phyloP scores from a whole-genome alignment of 2,113 vertebrate genomes.

The Heterotis niloticus region DNA sequence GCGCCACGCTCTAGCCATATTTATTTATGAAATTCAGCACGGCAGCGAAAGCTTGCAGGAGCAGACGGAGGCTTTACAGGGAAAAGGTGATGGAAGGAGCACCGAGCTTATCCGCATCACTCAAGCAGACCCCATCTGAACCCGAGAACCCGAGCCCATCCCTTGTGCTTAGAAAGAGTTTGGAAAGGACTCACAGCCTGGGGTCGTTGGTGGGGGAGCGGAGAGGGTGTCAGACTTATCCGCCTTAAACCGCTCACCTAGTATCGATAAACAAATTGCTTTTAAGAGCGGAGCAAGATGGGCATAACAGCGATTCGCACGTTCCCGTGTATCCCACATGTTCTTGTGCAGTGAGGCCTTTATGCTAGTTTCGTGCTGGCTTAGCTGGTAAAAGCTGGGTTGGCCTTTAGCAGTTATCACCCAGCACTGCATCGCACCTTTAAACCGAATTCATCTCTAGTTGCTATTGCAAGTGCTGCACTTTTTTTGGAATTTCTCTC shows the following conservation, averaged over 20 bases:
- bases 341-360: too few species aligned
- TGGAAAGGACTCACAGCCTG: background rate
- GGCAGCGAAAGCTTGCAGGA: background rate
- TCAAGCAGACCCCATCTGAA: background rate
- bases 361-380: too few species aligned
- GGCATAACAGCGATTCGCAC: too few species aligned
- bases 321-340: too few species aligned
- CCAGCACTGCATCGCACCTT: too few species aligned
- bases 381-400: too few species aligned
- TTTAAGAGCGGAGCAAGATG: too few species aligned
- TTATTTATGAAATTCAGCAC: background rate
- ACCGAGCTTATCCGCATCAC: background rate
- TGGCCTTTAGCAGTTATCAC: too few species aligned
- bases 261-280: slow-evolving; percentile 5
- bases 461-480: too few species aligned
- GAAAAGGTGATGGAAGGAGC: background rate
- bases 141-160: background rate
- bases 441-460: too few species aligned
- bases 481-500: too few species aligned
- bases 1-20: background rate
- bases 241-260: background rate
- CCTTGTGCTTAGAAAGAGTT: background rate
- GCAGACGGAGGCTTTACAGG: background rate
- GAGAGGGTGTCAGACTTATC: background rate
- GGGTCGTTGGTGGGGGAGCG: background rate